Evolutionary conservation across 2,888 invertebrate genomes (phyloP), one percentile per base, ranked within the genome.

Genomic region (Drosophila prolongata): DNA sequence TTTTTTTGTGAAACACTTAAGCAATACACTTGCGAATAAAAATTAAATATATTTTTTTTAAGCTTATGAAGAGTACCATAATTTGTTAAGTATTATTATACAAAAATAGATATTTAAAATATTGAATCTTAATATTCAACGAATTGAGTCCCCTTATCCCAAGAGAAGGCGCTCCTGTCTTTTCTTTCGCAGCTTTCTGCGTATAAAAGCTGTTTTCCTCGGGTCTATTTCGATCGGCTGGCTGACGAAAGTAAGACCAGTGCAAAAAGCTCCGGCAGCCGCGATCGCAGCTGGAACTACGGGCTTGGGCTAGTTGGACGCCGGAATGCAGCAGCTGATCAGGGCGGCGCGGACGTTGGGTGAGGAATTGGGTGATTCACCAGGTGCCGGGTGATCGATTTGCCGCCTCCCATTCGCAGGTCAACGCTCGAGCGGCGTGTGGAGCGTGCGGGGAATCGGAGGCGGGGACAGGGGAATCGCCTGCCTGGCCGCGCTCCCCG

Each of bases 401-500:
- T 34, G 35, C 19, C 55, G 34, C 6, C 27, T 44, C 47, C 8
- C 9, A 1, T 43, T 40, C 43, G 6, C 37, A 86, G 85, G 78
- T 79, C 87, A 77, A 61, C 78, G 81, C 53, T 73, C 79, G 27
- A 54, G 38, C 47, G 46, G 56, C 19, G 53, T 49, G 10, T 49
- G 27, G 54, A 19, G 14, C 27, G 16, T 8, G 16, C 10, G 62
- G 40, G 24, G 61, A 14, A 13, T 6, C 8, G 16, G 3, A 2
- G 13, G 16, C 11, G 62, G 42, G 3, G 4, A 37, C 44, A 73
- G 95, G 91, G 93, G 93, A 62, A 95, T 96, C 79, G 95, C 95
- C 47, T 95, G 95, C 1, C 91, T 96, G 6, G 93, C 95, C 6
- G 93, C 95, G 0, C 92, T 98, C 19, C 94, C 98, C 0, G 98